phyloP scores from a whole-genome alignment of 53 echinoderm and acorn worm genomes.

The Paelopatides confundens region DNA sequence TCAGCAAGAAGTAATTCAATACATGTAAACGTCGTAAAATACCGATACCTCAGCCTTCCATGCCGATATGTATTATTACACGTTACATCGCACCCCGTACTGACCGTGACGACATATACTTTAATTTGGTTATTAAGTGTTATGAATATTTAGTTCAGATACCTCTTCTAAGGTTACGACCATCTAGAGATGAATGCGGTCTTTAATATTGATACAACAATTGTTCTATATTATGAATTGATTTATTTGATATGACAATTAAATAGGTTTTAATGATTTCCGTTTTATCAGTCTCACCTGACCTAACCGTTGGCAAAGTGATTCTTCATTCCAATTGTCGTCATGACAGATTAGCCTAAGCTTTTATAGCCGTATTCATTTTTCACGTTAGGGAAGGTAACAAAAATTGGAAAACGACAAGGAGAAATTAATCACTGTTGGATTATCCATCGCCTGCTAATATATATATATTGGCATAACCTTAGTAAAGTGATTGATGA shows the following conservation, averaged over 20 bases:
- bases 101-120: too few species aligned
- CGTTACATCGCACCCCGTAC: too few species aligned
- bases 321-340: neutral
- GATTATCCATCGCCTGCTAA: neutral
- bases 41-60: too few species aligned
- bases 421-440: conserved; percentile 22
- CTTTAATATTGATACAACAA: too few species aligned
- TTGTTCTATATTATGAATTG: neutral
- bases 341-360: neutral
- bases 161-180: too few species aligned
- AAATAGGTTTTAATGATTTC: conserved; percentile 8
- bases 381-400: neutral
- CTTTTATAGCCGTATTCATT: neutral
- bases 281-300: neutral
- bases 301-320: neutral
- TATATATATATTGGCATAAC: neutral
- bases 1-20: too few species aligned
- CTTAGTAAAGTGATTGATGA: conserved; percentile 6
- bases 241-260: neutral
- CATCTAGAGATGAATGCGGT: too few species aligned
- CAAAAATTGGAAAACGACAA: neutral
- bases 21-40: too few species aligned
- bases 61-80: too few species aligned
- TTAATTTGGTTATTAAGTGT: too few species aligned
- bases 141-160: too few species aligned